Evolutionary conservation across 2,888 invertebrate species (phyloP).

Genomic region (Tholera decimalis): DNA sequence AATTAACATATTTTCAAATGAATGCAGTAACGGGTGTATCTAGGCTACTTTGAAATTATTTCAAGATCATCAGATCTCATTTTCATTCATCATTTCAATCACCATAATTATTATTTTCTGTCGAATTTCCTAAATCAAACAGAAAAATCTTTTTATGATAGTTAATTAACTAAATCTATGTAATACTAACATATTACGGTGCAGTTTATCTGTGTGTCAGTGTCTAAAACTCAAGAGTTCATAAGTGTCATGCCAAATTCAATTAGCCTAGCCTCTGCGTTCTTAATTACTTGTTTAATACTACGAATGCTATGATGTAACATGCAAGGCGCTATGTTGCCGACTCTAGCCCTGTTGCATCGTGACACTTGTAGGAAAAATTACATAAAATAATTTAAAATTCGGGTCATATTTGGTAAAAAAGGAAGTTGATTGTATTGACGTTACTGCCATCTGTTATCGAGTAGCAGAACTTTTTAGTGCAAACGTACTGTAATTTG

Average conservation of each 20-base stretch:
- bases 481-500: not conserved
- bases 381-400: not conserved
- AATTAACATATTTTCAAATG: not conserved
- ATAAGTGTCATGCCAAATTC: slow-evolving; percentile 69
- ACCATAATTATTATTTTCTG: not conserved
- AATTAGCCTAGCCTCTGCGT: slow-evolving; percentile 65
- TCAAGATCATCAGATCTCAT: too few relatives aligned
- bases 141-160: not conserved
- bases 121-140: not conserved
- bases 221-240: slow-evolving; percentile 55
- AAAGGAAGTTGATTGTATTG: not conserved
- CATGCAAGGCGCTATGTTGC: slow-evolving; percentile 19
- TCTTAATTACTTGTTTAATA: slow-evolving; percentile 59
- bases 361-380: not conserved
- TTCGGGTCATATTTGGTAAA: not conserved
- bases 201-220: slow-evolving; percentile 7
- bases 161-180: not conserved
- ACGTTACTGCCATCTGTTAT: slow-evolving; percentile 57
- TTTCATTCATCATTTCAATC: too few relatives aligned
- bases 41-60: not conserved
- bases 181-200: not conserved
- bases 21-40: not conserved
- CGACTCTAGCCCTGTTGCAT: slow-evolving; percentile 17
- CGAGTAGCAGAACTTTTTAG: slow-evolving; percentile 50
- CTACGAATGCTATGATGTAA: slow-evolving; percentile 56